Conservation (phyloP, 2,797 vertebrate species). For the Xenopus petersii region DNA sequence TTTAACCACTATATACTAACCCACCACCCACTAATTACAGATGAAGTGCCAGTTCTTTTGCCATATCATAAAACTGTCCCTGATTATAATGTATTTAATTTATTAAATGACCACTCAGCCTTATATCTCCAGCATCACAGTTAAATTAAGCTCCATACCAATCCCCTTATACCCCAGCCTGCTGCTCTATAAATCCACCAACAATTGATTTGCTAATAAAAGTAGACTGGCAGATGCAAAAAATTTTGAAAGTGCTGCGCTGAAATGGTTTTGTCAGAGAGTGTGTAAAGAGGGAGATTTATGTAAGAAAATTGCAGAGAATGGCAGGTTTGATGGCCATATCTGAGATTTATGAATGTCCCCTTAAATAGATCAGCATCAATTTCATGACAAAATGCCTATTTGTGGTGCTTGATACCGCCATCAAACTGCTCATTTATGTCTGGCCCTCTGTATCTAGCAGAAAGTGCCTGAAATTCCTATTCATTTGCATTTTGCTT, state of each 20-base stretch:
- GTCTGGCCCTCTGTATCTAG: constrained; percentile 12
- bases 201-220: constrained; percentile 34
- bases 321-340: constrained; percentile 30
- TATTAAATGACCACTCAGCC: background rate
- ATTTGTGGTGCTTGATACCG: constrained; percentile 39
- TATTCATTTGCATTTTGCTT: constrained; percentile 40
- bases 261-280: constrained; percentile 28
- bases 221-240: constrained; percentile 11
- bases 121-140: background rate
- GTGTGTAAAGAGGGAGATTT: constrained; percentile 33
- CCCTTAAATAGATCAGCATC: constrained; percentile 40
- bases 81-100: no score
- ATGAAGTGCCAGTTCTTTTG: no score
- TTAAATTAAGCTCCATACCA: constrained; percentile 1
- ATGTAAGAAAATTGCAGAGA: constrained; percentile 36
- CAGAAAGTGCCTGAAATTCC: constrained; percentile 16
- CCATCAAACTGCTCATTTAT: constrained; percentile 39
- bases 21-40: no score
- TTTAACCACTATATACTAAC: no score
- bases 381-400: constrained; percentile 35
- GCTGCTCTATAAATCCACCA: constrained; percentile 25
- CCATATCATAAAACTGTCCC: no score
- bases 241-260: constrained; percentile 22
- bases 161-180: constrained; percentile 11
- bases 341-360: constrained; percentile 36